Conservation (phyloP, 2,113 vertebrate genomes). For the Piprites chloris region DNA sequence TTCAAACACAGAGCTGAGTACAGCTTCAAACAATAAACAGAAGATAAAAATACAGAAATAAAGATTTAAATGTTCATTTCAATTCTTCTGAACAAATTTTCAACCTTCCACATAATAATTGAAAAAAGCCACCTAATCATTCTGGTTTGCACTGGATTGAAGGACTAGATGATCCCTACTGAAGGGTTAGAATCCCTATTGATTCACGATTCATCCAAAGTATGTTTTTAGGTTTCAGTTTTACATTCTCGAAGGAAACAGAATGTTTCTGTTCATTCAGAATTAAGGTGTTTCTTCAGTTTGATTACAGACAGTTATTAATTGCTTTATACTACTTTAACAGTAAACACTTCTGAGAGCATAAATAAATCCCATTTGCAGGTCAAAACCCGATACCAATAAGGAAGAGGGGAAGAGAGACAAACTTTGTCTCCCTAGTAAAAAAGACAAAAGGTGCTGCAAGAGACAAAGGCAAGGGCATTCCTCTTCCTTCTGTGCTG, state of each 20-base stretch:
- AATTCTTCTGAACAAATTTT: neutral
- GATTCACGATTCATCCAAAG: neutral
- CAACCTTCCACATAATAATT: neutral
- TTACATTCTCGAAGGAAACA: neutral
- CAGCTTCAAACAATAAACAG: neutral
- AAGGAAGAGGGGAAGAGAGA: no score
- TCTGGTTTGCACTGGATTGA: neutral
- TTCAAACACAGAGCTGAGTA: neutral
- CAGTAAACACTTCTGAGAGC: neutral
- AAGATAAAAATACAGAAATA: neutral
- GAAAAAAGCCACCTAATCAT: neutral
- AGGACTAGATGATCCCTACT: neutral
- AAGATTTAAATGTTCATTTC: neutral
- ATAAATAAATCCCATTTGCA: neutral
- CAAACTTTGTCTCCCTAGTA: neutral
- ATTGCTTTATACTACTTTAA: neutral
- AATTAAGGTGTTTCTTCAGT: neutral
- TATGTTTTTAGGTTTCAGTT: neutral
- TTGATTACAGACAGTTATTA: neutral
- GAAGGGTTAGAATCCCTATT: neutral
- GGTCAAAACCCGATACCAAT: neutral
- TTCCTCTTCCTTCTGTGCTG: neutral
- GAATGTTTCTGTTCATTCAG: neutral
- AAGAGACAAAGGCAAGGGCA: neutral
- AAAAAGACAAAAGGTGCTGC: neutral